These are phyloP conservation scores for Lithophane leautieri DNA, from an alignment of 2,888 invertebrate species.

Conservation along the genomic window DNA sequence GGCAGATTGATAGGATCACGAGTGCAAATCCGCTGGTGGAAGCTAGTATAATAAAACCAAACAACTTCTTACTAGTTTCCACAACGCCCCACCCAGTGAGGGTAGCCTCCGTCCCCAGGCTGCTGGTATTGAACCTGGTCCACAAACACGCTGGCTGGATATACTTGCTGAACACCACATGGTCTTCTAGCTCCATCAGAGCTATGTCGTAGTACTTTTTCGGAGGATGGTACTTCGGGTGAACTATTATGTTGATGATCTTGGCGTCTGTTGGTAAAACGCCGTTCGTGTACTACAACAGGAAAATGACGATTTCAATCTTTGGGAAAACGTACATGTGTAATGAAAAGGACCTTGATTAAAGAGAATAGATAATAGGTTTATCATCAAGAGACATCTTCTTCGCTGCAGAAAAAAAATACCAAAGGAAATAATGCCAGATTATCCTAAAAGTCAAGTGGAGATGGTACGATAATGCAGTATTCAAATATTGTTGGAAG, in stretches of 20 bases:
- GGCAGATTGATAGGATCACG: too few species aligned
- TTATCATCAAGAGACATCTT: not conserved
- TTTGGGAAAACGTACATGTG: not conserved
- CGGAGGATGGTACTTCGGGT: constrained; percentile 76
- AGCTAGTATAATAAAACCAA: not conserved
- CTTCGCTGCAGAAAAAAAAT: not conserved
- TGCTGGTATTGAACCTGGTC: constrained; percentile 63
- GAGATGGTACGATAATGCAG: not conserved
- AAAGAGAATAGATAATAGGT: not conserved
- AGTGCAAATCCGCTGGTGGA: too few species aligned
- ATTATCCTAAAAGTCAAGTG: not conserved
- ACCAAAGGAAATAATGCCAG: not conserved
- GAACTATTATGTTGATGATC: constrained; percentile 73
- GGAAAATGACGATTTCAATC: not conserved
- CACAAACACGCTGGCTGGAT: constrained; percentile 82
- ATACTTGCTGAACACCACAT: constrained; percentile 68
- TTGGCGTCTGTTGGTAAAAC: constrained; percentile 62
- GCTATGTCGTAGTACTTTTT: constrained; percentile 81
- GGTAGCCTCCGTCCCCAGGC: constrained; percentile 68
- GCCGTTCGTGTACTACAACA: constrained; percentile 38
- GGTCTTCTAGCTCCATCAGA: constrained; percentile 73
- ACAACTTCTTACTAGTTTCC: constrained; percentile 69
- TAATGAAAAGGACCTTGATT: not conserved
- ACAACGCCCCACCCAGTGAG: constrained; percentile 81
- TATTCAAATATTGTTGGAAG: not conserved